Evolutionary conservation across 2,797 vertebrate genomes (phyloP), one percentile per base, ranked within the genome.

Genomic region (Tympanoctomys barrerae): DNA sequence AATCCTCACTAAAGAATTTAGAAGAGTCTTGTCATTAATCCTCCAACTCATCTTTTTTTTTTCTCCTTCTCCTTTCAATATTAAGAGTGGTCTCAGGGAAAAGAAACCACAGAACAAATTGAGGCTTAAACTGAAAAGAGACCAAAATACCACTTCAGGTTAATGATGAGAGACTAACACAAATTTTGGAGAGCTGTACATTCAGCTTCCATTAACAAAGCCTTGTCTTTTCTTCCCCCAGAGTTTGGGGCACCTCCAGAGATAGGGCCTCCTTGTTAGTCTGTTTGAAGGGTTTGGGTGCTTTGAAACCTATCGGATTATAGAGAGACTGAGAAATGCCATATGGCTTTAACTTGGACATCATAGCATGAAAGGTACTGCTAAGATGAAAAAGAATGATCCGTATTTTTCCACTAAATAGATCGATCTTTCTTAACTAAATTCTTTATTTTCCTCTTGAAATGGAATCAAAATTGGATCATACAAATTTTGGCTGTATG

Each of bases 381-480:
- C 54, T 73, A 70, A 89, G 80, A 87, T 87, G 18, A 79, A 62
- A 96, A 94, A 19, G 21, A 81, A 92, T 11, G 0, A 22, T 12
- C 52, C 39, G 7, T 71, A 36, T 52, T 87, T 96, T 95, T 87
- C 87, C 33, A 75, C 31, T 39, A 84, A 89, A 89, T 87, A 81
- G 62, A 77, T 16, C 81, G 18, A 68, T 33, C 89, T 95, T 93
- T 52, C 66, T 93, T 94, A 85, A 88, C 36, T 49, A 78, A 75
- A 77, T 70, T 36, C 42, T 54, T 61, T 18, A 21, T 52, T n/a
- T 9, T 26, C 33, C 4, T 28, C 83, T 86, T 85, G 39, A 85
- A 94, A 39, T 66, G 4, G 19, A 96, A 95, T 62, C 77, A 96
- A 92, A 94, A 80, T 31, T 24, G 22, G 24, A 78, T 62, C 49